phyloP scores from a whole-genome alignment of 2,888 invertebrate species.

The Ichneumoninae sp. region DNA sequence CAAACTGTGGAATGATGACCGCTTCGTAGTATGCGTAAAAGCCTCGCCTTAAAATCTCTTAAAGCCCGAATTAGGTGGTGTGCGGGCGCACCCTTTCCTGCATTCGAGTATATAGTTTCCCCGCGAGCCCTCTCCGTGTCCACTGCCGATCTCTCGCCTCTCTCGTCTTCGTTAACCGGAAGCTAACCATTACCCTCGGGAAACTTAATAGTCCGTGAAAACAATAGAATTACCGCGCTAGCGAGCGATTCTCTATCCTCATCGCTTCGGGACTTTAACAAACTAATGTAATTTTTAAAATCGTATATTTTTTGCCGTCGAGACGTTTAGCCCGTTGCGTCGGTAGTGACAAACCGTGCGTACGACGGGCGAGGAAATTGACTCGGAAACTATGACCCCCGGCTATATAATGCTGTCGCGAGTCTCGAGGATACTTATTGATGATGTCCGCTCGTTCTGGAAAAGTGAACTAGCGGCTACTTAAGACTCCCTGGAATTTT shows the following conservation, averaged over 20 bases:
- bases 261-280: constrained; percentile 68
- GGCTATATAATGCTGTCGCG: constrained; percentile 36
- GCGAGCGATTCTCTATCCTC: constrained; percentile 54
- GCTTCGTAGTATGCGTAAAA: constrained; percentile 44
- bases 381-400: constrained; percentile 44
- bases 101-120: constrained; percentile 79
- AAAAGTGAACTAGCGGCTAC: constrained; percentile 31
- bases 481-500: constrained; percentile 17
- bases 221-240: constrained; percentile 83
- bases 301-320: constrained; percentile 48
- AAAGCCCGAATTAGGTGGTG: constrained; percentile 81
- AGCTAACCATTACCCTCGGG: constrained; percentile 81
- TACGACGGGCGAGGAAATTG: constrained; percentile 62
- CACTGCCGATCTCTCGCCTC: constrained; percentile 38
- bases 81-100: constrained; percentile 84
- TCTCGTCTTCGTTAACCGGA: constrained; percentile 75
- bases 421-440: constrained; percentile 14
- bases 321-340: constrained; percentile 50
- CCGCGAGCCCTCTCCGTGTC: constrained; percentile 66
- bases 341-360: constrained; percentile 49
- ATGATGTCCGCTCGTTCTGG: constrained; percentile 32
- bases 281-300: constrained; percentile 75
- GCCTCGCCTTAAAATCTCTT: constrained; percentile 83
- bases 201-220: constrained; percentile 85
- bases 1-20: constrained; percentile 57